A percentile compares a stretch with the other conserved stretches of the same genome.
phyloP scores from a whole-genome alignment of 2,113 vertebrate species.

The Poeciliopsis occidentalis region DNA sequence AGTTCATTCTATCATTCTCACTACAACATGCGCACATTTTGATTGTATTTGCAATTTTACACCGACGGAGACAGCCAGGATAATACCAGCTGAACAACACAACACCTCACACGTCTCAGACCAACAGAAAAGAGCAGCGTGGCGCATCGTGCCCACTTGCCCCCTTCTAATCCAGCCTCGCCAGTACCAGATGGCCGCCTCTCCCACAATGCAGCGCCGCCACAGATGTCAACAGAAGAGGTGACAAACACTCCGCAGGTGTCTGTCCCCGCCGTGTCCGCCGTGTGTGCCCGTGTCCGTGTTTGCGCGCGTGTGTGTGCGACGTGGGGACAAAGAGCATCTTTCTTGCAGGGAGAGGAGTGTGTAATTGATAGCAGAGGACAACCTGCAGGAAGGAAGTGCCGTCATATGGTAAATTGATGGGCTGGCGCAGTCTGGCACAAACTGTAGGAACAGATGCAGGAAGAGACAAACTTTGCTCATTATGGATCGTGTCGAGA shows the following conservation, averaged over 20 bases:
- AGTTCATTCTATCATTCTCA: neutral
- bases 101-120: conserved; percentile 50
- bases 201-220: conserved; percentile 73
- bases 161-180: conserved; percentile 64
- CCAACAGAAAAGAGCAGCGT: conserved; percentile 69
- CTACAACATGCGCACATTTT: neutral
- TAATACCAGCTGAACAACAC: conserved; percentile 23
- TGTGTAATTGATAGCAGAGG: conserved; percentile 73
- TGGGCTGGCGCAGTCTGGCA: conserved; percentile 55
- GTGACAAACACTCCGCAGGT: conserved; percentile 79
- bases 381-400: conserved; percentile 69
- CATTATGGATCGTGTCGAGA: conserved; percentile 24
- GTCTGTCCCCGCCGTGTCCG: conserved; percentile 67
- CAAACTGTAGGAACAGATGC: conserved; percentile 54
- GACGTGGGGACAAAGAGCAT: conserved; percentile 62
- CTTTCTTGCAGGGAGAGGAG: conserved; percentile 58
- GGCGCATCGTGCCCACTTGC: conserved; percentile 53
- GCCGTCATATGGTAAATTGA: conserved; percentile 64
- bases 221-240: conserved; percentile 74
- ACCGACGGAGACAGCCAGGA: neutral
- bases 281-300: conserved; percentile 11
- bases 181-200: conserved; percentile 74
- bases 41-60: neutral
- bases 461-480: conserved; percentile 33
- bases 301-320: conserved; percentile 40